Evolutionary conservation across 2,888 invertebrate species (phyloP), one percentile per base, ranked within the genome.

Genomic region (Cheilosia impressa): DNA sequence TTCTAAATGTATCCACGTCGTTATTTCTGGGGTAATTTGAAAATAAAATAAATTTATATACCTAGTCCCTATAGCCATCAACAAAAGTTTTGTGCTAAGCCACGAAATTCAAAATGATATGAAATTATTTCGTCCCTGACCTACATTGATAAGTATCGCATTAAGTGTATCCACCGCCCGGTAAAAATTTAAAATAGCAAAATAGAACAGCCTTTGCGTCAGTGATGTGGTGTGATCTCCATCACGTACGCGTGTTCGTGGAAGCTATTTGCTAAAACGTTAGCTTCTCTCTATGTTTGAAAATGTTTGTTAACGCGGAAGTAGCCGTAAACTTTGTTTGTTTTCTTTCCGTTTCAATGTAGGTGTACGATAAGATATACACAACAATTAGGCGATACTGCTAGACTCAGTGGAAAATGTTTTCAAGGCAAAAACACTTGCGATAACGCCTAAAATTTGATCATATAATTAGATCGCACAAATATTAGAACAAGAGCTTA

Each of bases 121-220:
- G 13, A 13, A 3, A 6, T 43, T 19, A 6, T 43, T 19, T 27
- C 31, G 22, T 15, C 60, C 72, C 60, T 72, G 72, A 72, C 72
- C 72, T 72, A 69, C 47, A 69, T 69, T 58, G 2, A 47, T 58
- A 43, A 62, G 52, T 62, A 62, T 60, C 19, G 2, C 19, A 5
- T 52, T 50, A 62, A 60, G 52, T 41, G 50, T 43, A 15, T 43
- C 17, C 9, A 53, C 7, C 27, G 9, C 24, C 19, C 27, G 19
- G 13, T 15, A 13, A 15, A 22, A 31, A 43, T 27, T 34, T 4
- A 43, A 55, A 68, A 55, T 68, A 66, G 41, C 15, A 3, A 15
- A 41, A 24, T 38, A 38, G 41, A 69, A 47, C 19, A n/a, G 10
- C 7, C 17, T 17, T 10, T 38, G 38, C 58, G 47, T 47, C 71